Evolutionary conservation across 2,113 vertebrate species (phyloP), one percentile per base, ranked within the genome.

Genomic region (Mohoua ochrocephala): DNA sequence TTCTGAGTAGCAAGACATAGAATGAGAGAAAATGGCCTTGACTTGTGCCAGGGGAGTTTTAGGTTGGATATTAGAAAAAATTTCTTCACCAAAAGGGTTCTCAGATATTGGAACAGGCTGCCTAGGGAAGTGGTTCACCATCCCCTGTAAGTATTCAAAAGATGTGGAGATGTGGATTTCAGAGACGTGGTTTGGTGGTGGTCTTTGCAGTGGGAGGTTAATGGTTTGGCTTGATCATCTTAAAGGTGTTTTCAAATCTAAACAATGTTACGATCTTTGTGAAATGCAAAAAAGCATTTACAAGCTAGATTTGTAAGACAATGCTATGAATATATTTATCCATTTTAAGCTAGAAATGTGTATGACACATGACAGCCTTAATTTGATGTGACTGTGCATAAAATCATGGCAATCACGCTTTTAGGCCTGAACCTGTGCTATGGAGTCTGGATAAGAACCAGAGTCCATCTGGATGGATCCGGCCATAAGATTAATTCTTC

Each of bases 381-480:
- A 83, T 76, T 77, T 91, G 26, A 69, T 87, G 78, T 69, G 89
- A 76, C 41, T 89, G 11, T 91, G 70, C 61, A 89, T 67, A 64
- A 79, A 87, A 75, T 85, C 9, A 44, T 44, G 28, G 33, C 56
- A 81, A 89, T 96, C 79, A 71, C 0, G 3, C n/a, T 89, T 91
- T 75, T 64, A 60, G 78, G 41, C 56, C 42, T 78, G 19, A 76
- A 35, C 27, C 64, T 74, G 49, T 71, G 35, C 44, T 89, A 1
- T 50, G 60, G 42, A 85, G 47, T 45, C 28, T 77, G 35, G 37
- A 28, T 77, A 45, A 69, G 56, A 63, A 15, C 0, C 2, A 54
- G 64, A 31, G 52, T 78, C 77, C 68, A 74, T 78, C 56, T 89
- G 83, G 47, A 52, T 81, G 44, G 56, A 71, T 84, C 35, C 87